Percentiles rank a stretch among this genome's conserved stretches.
phyloP scores from a whole-genome alignment of 2,797 vertebrate species.

The Sebastes taczanowskii region DNA sequence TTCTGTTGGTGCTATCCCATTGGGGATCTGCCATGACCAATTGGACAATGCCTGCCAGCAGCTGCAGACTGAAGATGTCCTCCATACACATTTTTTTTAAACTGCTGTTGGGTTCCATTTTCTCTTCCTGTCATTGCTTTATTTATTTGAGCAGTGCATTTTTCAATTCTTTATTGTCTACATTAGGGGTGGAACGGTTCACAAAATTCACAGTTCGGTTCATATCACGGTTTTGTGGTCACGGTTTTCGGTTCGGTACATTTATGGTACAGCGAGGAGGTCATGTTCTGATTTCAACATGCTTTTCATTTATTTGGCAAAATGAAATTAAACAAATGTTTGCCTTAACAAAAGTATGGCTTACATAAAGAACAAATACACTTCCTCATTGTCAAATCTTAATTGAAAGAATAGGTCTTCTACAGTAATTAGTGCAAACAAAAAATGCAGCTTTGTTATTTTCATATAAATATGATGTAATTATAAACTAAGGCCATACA shows the following conservation, averaged over 20 bases:
- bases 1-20: constrained; percentile 37
- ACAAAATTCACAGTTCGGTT: too few relatives aligned
- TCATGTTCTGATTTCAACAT: too few relatives aligned
- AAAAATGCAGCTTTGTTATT: too few relatives aligned
- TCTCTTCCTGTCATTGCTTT: constrained; percentile 16
- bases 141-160: constrained; percentile 14
- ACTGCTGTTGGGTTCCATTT: constrained; percentile 24
- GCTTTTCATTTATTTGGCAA: background rate
- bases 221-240: too few relatives aligned
- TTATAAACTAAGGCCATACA: background rate
- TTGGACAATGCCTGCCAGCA: constrained; percentile 71
- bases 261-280: too few relatives aligned
- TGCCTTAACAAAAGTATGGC: too few relatives aligned
- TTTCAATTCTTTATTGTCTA: constrained; percentile 4
- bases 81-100: constrained; percentile 5
- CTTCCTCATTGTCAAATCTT: too few relatives aligned
- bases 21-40: constrained; percentile 69
- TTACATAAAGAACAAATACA: too few relatives aligned
- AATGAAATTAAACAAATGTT: background rate
- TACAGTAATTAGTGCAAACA: too few relatives aligned
- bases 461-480: too few relatives aligned
- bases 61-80: constrained; percentile 73
- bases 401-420: too few relatives aligned
- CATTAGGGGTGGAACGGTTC: background rate
- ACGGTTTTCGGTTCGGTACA: too few relatives aligned